Conservation (phyloP, 2,113 vertebrate species). For the Centropus unirufus region DNA sequence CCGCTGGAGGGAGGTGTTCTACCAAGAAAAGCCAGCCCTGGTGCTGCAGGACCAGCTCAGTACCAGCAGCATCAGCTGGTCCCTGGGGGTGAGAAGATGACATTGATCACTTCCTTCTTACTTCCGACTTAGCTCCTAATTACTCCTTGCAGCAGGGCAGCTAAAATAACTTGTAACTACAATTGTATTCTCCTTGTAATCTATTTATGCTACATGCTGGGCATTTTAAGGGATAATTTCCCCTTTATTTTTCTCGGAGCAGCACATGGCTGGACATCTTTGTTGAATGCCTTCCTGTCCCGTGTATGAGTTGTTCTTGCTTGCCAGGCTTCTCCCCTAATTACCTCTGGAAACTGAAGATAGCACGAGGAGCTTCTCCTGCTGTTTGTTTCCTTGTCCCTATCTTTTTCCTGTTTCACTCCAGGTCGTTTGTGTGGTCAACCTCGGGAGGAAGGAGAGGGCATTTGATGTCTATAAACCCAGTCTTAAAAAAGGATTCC, state of each 20-base stretch:
- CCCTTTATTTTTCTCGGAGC: not conserved
- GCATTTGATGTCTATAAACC: not conserved
- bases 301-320: not conserved
- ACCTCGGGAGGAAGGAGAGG: not conserved
- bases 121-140: not conserved
- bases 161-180: conserved; percentile 48
- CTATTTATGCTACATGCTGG: not conserved
- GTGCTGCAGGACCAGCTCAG: not conserved
- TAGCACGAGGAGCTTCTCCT: not conserved
- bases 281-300: not conserved
- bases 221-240: not conserved
- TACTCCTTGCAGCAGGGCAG: conserved; percentile 32
- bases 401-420: not conserved
- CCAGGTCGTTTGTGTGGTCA: not conserved
- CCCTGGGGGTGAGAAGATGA: not conserved
- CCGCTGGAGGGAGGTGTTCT: conserved; percentile 62
- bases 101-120: not conserved
- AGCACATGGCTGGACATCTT: not conserved
- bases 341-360: not conserved
- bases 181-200: not conserved
- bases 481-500: not conserved
- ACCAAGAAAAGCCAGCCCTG: not conserved
- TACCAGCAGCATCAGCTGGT: not conserved
- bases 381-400: not conserved
- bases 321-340: not conserved